Base-by-base conservation (phyloP, 2,797 vertebrate genomes). In the Apogon talboti region DNA sequence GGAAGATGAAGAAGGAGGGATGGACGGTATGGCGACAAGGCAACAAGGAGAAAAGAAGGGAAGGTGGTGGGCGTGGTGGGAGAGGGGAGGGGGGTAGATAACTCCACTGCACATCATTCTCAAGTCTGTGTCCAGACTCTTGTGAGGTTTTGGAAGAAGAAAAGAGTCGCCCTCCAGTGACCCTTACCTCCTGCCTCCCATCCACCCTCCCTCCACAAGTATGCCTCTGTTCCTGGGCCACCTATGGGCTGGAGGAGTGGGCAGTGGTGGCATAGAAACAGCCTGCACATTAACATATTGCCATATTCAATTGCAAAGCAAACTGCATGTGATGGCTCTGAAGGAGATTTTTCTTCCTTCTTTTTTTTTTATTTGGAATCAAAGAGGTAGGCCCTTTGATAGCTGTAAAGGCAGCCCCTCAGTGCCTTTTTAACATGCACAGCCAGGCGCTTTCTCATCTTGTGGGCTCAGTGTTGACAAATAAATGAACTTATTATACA, bases 231-330 rank as follows among this genome's bases (percentile, higher is more conserved):
- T 93, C 89, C 90, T 82, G 87, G 94, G 95, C 94, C 95, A 95
- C 95, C 94, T 94, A 92, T 93, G 93, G 92, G 89, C 90, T 88
- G 59, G 78, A 89, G 83, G 76, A 92, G 92, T 87, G 91, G 89
- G 93, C 90, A 91, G 89, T 3, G 72, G 83, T 86, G 88, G 87
- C 85, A 86, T 0, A 68, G 90, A 92, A 91, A 78, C 81, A 88
- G 91, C 83, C 90, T 61, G 64, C 76, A 74, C 87, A 95, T 95
- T 94, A 94, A 91, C 94, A 95, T 95, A 95, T 93, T 92, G 91
- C 92, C 92, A 95, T 94, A 95, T 94, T 96, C 93, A 94, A 89
- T 91, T 89, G 89, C 87, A 94, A 94, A 94, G 92, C 91, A 92
- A 94, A 95, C 92, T 88, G 89, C 74, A 91, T 92, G 92, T 86